phyloP scores from a whole-genome alignment of 1,140 invertebrate genomes.

The Drosophila arizonae region DNA sequence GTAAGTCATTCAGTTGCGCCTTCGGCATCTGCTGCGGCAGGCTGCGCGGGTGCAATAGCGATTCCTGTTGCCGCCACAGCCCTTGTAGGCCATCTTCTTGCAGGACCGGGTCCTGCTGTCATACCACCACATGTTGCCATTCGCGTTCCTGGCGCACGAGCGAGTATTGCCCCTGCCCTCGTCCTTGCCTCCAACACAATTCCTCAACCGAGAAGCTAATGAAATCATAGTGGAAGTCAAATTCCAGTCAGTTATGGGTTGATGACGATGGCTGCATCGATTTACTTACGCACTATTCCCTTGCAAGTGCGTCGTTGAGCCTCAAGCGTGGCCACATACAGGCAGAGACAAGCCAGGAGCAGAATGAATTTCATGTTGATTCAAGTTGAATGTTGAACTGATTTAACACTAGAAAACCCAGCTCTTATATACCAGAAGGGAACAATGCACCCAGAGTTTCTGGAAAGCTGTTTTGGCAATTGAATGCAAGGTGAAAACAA shows the following conservation, averaged over 20 bases:
- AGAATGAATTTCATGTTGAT: conserved; percentile 38
- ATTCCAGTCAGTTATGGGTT: background rate
- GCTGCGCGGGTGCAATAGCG: conserved; percentile 13
- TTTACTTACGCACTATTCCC: background rate
- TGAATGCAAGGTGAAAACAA: too few relatives aligned
- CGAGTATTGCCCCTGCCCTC: background rate
- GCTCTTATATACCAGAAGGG: conserved; percentile 18
- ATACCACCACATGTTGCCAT: conserved; percentile 20
- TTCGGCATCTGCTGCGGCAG: background rate
- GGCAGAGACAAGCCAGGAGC: conserved; percentile 19
- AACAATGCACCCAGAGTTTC: too few relatives aligned
- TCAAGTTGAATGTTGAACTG: conserved; percentile 11
- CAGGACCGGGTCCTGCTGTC: background rate
- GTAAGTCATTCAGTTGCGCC: too few relatives aligned
- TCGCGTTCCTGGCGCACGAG: background rate
- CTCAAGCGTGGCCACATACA: conserved; percentile 9
- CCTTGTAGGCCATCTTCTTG: conserved; percentile 13
- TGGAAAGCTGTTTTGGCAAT: too few relatives aligned
- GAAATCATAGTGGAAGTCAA: too few relatives aligned
- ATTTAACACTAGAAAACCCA: background rate
- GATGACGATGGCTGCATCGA: background rate
- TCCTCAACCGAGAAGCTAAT: background rate
- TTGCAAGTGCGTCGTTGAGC: conserved; percentile 2
- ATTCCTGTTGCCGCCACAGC: conserved; percentile 25
- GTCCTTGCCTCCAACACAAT: background rate